phyloP scores from a whole-genome alignment of 2,888 invertebrate species.

The Ptychoptera contaminata region DNA sequence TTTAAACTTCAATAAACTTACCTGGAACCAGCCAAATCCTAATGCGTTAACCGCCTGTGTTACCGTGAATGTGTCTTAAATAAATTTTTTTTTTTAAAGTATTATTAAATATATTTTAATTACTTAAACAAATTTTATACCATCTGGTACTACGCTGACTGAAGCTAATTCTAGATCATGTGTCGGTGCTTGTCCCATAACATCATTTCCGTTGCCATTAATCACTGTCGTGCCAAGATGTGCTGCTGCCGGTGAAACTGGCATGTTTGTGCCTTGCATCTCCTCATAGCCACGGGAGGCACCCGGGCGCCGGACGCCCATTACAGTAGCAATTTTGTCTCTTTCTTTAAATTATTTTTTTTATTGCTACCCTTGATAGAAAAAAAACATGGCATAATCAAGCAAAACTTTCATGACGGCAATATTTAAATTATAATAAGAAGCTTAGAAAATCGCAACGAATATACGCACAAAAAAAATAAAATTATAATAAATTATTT shows the following conservation, averaged over 20 bases:
- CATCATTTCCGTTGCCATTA: constrained; percentile 3
- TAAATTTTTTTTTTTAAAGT: not conserved
- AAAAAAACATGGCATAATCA: too few species aligned
- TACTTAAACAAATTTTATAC: constrained; percentile 24
- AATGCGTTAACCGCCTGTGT: constrained; percentile 74
- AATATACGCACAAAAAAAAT: too few species aligned
- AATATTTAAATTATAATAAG: too few species aligned
- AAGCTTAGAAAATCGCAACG: too few species aligned
- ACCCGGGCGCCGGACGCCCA: constrained; percentile 15
- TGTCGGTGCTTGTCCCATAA: constrained; percentile 16
- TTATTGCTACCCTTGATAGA: too few species aligned
- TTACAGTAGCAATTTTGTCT: constrained; percentile 2
- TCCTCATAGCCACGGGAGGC: constrained; percentile 16
- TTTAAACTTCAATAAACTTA: constrained; percentile 39
- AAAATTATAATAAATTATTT: too few species aligned
- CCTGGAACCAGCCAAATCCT: constrained; percentile 83
- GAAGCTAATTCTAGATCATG: constrained; percentile 47
- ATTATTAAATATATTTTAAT: too few species aligned
- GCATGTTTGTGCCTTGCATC: constrained; percentile 15
- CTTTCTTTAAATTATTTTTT: too few species aligned
- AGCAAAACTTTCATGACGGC: too few species aligned
- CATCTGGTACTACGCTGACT: constrained; percentile 49
- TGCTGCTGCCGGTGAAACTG: constrained; percentile 8
- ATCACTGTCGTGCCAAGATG: not conserved
- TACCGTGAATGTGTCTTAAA: constrained; percentile 69